Base-by-base conservation (phyloP, 2,888 invertebrate genomes). In the Glyphotaelius pellucidus region DNA sequence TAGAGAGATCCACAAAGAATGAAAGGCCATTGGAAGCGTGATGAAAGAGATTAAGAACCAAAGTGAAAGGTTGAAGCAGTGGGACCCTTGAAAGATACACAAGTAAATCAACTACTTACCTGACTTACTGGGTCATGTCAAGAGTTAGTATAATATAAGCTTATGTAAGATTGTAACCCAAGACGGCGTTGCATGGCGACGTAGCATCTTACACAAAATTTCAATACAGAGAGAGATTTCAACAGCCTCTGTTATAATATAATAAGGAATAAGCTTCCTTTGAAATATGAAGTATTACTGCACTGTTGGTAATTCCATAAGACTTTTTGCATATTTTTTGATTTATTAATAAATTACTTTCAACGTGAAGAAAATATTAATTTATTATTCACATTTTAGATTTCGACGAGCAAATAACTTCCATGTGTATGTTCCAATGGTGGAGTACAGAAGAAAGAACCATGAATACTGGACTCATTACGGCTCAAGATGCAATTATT, bases 391-490 rank as follows among this genome's bases (percentile, higher is more conserved):
- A 85, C 67, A n/a, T 93, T 93, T 81, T 89, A 93, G 93, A 93
- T 35, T 90, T 93, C 11, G 67, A 90, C 67, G 83, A 90, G 35
- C 38, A 90, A 5, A 81, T 93, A 15, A 90, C 92, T 38, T 80
- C 91, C 5, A 83, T 92, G 80, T 35, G 80, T 32, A 90, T 93
- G 90, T 93, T 93, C 52, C 84, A 93, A 88, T 93, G 93, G 93
- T 93, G 93, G 93, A 86, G 92, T 81, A 4, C 19, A 30, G 90
- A 90, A 88, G 90, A 86, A 83, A 38, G 35, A 12, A 42, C 35
- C 7, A 89, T 81, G 90, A 88, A 90, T 80, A 93, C 91, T 38
- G 92, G 93, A 32, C 84, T 93, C 31, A 35, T 93, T 31, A 87
- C 86, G 25, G 92, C 90, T 86, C 92, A 92, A 80, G 92, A 91